Conservation (phyloP, 2,797 vertebrate species). For the Otolemur crassicaudatus region DNA sequence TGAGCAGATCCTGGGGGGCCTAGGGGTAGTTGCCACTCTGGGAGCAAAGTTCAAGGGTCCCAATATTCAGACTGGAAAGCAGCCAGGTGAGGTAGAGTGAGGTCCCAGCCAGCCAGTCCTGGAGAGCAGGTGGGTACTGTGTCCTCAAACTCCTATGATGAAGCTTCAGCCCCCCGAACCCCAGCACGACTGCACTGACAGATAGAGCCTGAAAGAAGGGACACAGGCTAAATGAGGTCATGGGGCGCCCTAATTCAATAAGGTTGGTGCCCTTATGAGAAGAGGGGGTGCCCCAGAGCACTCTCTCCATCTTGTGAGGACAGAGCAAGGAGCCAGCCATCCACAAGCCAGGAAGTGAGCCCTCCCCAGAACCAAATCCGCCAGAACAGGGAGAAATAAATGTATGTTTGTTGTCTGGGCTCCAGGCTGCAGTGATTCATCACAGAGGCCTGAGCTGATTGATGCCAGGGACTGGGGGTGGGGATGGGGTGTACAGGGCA, state of each 20-base stretch:
- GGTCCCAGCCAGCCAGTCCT: neutral
- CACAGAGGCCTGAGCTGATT: no score
- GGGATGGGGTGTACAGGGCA: no score
- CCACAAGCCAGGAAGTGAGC: no score
- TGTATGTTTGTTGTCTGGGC: no score
- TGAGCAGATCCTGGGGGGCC: neutral
- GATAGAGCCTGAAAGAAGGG: neutral
- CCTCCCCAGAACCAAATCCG: no score
- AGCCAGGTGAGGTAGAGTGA: neutral
- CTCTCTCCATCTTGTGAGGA: accelerated
- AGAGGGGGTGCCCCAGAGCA: neutral
- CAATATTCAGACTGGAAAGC: no score
- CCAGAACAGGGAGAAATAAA: no score
- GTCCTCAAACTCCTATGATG: accelerated
- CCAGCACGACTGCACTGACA: neutral
- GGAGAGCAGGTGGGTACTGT: accelerated
- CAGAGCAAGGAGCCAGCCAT: neutral
- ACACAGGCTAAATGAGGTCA: accelerated
- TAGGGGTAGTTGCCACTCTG: accelerated
- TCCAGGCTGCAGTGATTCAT: no score
- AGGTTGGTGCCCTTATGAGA: neutral
- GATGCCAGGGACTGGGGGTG: no score
- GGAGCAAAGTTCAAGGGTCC: neutral
- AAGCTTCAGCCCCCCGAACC: neutral
- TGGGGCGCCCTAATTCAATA: accelerated